Evolutionary conservation across 2,113 vertebrate genomes (phyloP), one percentile per base, ranked within the genome.

Genomic region (Colaptes auratus): DNA sequence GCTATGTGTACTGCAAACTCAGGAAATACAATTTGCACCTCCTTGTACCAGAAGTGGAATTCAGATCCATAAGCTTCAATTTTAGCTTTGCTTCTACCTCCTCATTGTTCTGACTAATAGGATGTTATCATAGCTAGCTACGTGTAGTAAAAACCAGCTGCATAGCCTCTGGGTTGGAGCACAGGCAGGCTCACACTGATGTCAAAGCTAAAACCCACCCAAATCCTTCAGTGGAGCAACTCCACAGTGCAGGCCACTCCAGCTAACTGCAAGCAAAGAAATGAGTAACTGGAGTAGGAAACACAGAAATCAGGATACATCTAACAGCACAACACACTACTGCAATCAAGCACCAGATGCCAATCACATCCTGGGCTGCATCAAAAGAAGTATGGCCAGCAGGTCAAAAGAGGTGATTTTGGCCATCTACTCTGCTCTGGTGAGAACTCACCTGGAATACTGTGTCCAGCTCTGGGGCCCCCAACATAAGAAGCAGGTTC

Each of bases 21-120:
- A 82, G 92, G 84, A 96, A 92, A 82, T 56, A 64, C 79, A 89
- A 86, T 93, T 86, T 95, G 67, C 89, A 95, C 91, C 87, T 94
- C 42, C 31, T 77, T 59, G 56, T 56, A 78, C 89, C 87, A 94
- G 84, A 91, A 85, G 56, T 58, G 0, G 56, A 85, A 77, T 94
- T 96, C 95, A 95, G 89, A 94, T 65, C 84, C 86, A 90, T 59
- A 83, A 69, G 67, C 84, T 87, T 95, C 92, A 56, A 19, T 94
- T 92, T 95, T 84, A 90, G 72, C 79, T 92, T 73, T 86, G 72
- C 73, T 86, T 87, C 88, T 95, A 88, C 61, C 65, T 89, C 72
- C 61, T 95, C 85, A 39, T 91, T 95, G 87, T 95, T 96, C 89
- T 95, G 91, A 94, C 94, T 96, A 91, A 92, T 42, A 72, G 0